These are phyloP conservation scores for Erynnis tages DNA, from an alignment of 2,888 invertebrate species.

Conservation along the genomic window DNA sequence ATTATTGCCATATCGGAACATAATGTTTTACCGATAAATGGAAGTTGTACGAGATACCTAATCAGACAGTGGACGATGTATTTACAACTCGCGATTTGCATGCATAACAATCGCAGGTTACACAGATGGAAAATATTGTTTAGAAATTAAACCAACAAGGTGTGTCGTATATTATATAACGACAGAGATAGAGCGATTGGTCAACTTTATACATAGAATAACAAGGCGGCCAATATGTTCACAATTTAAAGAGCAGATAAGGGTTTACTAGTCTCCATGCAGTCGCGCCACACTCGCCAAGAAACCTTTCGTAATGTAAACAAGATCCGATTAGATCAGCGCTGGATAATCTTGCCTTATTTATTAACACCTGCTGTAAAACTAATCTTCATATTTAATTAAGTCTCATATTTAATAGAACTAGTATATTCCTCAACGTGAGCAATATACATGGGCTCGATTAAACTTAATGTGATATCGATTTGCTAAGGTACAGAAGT, in stretches of 20 bases:
- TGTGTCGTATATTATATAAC: conserved; percentile 59
- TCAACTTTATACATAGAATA: conserved; percentile 69
- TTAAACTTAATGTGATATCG: conserved; percentile 24
- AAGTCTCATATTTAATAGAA: conserved; percentile 27
- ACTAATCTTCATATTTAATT: conserved; percentile 44
- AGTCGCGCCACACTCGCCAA: conserved; percentile 37
- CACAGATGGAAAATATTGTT: conserved; percentile 61
- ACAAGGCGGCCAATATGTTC: conserved; percentile 62
- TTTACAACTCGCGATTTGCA: conserved; percentile 66
- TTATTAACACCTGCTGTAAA: conserved; percentile 63
- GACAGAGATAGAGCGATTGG: conserved; percentile 56
- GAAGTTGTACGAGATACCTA: conserved; percentile 59
- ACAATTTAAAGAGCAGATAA: conserved; percentile 63
- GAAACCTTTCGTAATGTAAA: conserved; percentile 67
- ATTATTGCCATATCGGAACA: conserved; percentile 43
- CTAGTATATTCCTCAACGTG: conserved; percentile 20
- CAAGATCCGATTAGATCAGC: conserved; percentile 72
- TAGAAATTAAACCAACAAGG: conserved; percentile 68
- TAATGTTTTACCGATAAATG: conserved; percentile 53
- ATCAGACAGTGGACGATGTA: conserved; percentile 55
- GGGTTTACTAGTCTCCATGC: conserved; percentile 30
- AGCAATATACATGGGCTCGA: conserved; percentile 20
- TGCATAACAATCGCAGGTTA: conserved; percentile 61
- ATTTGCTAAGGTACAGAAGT: conserved; percentile 8
- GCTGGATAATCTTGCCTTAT: conserved; percentile 64